Conservation (phyloP, 2,113 vertebrate species). For the Hypocryptadius cinnamomeus region DNA sequence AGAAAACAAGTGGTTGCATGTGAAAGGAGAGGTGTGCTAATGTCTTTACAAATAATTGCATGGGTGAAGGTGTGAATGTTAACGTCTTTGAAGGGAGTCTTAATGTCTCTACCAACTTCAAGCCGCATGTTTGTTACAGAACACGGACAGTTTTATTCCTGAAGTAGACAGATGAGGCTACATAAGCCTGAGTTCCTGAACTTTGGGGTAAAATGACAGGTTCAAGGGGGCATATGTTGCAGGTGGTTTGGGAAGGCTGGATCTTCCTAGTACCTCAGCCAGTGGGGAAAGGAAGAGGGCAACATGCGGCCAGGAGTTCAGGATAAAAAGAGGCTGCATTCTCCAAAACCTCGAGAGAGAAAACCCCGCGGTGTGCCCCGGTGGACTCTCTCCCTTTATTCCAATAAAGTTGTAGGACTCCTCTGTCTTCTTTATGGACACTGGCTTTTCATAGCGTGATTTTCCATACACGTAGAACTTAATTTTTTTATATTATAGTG, state of each 20-base stretch:
- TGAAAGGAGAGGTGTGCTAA: not conserved
- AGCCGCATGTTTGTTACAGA: not conserved
- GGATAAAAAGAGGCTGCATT: not conserved
- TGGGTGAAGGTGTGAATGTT: not conserved
- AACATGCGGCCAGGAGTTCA: accelerated
- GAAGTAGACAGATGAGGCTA: not conserved
- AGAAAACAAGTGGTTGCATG: not conserved
- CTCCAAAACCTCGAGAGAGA: accelerated
- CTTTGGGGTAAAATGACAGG: not conserved
- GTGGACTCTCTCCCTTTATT: not conserved
- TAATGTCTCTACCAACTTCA: not conserved
- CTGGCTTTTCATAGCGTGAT: not conserved
- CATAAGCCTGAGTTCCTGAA: not conserved
- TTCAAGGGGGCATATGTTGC: not conserved
- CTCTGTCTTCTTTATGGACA: not conserved
- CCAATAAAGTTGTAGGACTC: not conserved
- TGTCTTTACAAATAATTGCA: not conserved
- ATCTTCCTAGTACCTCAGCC: not conserved
- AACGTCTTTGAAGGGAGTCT: not conserved
- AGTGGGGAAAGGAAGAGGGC: not conserved
- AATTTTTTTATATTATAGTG: not conserved
- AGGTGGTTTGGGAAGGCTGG: not conserved
- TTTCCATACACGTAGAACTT: not conserved
- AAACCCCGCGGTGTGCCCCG: accelerated
- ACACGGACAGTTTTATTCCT: not conserved